Evolutionary conservation across 2,113 vertebrate genomes (phyloP).

Genomic region (Anser cygnoides): DNA sequence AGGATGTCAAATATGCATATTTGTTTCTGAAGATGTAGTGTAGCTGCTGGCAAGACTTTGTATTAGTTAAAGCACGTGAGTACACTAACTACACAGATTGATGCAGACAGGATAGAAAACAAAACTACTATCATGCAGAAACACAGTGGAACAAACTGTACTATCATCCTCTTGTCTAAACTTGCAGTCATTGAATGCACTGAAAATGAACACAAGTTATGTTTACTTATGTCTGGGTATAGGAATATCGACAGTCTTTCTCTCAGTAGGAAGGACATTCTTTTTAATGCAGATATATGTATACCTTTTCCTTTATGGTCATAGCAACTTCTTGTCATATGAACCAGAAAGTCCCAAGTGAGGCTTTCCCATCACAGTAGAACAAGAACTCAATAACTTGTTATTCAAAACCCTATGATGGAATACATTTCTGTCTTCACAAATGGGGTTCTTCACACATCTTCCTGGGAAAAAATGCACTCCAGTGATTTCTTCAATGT

Average conservation of each 20-base stretch:
- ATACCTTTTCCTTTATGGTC: neutral
- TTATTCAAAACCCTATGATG: conserved; percentile 38
- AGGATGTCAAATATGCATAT: neutral
- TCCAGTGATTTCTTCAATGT: conserved; percentile 50
- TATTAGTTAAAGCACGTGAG: neutral
- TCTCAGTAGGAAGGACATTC: neutral
- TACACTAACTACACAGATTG: neutral
- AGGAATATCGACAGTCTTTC: neutral
- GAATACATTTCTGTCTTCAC: conserved; percentile 37
- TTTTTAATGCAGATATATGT: neutral
- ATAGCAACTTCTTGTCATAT: neutral
- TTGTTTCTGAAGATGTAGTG: neutral
- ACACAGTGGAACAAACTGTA: neutral
- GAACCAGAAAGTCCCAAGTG: neutral
- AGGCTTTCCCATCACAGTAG: neutral
- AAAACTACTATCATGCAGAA: neutral
- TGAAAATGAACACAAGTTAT: neutral
- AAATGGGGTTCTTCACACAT: conserved; percentile 24
- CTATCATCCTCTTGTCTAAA: neutral
- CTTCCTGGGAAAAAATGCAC: conserved; percentile 41
- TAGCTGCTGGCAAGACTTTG: neutral
- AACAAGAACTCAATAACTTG: conserved; percentile 16
- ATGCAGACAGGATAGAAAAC: neutral
- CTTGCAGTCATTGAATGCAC: neutral
- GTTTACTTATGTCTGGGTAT: neutral